Percentiles rank a stretch among this genome's conserved stretches.
phyloP scores from a whole-genome alignment of 2,888 invertebrate genomes.

The Unio delphinus region DNA sequence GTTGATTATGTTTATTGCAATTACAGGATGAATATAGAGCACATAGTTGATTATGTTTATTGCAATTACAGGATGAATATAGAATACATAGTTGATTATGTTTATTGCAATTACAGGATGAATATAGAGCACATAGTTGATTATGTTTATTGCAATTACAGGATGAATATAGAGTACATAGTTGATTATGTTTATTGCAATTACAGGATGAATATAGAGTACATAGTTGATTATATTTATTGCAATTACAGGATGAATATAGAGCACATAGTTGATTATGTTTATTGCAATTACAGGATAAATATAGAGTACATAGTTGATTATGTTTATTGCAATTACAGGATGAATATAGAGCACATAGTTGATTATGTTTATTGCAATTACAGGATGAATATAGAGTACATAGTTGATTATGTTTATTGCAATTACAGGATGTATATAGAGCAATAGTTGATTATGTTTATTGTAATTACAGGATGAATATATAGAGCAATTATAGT shows the following conservation, averaged over 20 bases:
- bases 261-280: too few species aligned
- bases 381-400: conserved; percentile 77
- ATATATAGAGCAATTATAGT: conserved; percentile 21
- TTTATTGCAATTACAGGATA: conserved; percentile 75
- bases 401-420: too few species aligned
- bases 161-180: conserved; percentile 76
- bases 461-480: conserved; percentile 77
- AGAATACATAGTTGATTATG: too few species aligned
- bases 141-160: conserved; percentile 58
- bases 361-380: too few species aligned
- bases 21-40: conserved; percentile 77
- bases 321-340: conserved; percentile 58
- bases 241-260: conserved; percentile 77
- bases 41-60: too few species aligned
- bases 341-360: conserved; percentile 76
- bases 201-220: conserved; percentile 77
- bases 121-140: conserved; percentile 64
- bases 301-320: conserved; percentile 64
- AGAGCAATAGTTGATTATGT: too few species aligned
- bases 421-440: conserved; percentile 77
- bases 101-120: conserved; percentile 75
- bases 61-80: conserved; percentile 77
- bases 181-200: too few species aligned
- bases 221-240: too few species aligned
- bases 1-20: too few species aligned